Conservation (phyloP, 2,113 vertebrate species). For the Stictonetta naevosa region DNA sequence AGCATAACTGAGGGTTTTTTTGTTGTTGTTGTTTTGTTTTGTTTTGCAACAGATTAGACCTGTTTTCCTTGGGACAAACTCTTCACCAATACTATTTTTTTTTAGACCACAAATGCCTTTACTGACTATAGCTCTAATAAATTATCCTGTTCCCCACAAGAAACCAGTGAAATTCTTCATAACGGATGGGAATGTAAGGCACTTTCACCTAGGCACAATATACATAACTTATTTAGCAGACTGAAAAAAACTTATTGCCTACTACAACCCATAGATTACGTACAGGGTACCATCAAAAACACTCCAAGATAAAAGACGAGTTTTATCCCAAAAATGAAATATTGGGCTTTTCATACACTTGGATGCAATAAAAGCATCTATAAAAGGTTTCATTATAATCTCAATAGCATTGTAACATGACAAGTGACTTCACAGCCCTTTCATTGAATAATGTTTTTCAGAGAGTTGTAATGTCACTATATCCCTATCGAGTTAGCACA, state of each 20-base stretch:
- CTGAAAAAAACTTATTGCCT: neutral
- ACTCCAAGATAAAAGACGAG: neutral
- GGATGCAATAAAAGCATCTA: neutral
- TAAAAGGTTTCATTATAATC: neutral
- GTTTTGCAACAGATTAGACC: neutral
- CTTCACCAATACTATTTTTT: neutral
- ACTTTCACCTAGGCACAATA: neutral
- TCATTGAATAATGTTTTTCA: neutral
- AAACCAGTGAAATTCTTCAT: neutral
- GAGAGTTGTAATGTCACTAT: neutral
- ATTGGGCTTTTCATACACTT: neutral
- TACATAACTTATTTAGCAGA: neutral
- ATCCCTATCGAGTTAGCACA: neutral
- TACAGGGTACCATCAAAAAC: neutral
- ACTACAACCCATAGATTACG: neutral
- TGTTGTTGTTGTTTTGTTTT: too few relatives aligned
- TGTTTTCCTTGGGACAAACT: neutral
- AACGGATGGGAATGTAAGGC: fast-evolving
- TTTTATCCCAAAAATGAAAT: neutral
- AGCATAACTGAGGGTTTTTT: neutral
- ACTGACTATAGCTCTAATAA: neutral
- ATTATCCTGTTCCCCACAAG: neutral
- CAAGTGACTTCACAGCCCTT: neutral
- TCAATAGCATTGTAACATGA: neutral
- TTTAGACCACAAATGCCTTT: neutral